Percentiles rank a stretch among this genome's conserved stretches.
phyloP scores from a whole-genome alignment of 2,888 invertebrate genomes.

The Desoria tigrina region DNA sequence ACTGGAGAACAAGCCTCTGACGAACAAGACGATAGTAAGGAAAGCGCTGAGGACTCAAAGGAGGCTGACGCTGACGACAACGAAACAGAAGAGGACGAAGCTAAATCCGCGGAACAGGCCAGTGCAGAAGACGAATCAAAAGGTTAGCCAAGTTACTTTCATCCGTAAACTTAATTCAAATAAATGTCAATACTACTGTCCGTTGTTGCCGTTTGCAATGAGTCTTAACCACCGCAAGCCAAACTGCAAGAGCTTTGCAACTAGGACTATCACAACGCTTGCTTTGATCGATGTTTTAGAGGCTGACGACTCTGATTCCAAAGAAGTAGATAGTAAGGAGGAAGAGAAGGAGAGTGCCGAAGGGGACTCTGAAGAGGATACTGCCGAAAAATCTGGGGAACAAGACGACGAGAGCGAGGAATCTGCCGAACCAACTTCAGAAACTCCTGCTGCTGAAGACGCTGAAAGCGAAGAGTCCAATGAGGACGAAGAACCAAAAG shows the following conservation, averaged over 20 bases:
- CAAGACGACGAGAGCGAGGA: conserved; percentile 3
- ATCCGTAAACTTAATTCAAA: too few relatives aligned
- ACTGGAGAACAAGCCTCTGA: conserved; percentile 57
- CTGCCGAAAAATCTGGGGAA: conserved; percentile 50
- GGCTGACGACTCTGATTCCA: conserved; percentile 28
- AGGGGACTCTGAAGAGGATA: conserved; percentile 45
- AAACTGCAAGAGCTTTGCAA: too few relatives aligned
- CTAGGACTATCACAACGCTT: too few relatives aligned
- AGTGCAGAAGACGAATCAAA: too few relatives aligned
- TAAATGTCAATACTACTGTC: too few relatives aligned
- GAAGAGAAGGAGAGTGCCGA: too few relatives aligned
- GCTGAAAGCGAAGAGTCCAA: neutral
- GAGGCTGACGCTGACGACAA: conserved; percentile 1
- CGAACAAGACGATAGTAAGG: conserved; percentile 10
- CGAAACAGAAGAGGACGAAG: conserved; percentile 24
- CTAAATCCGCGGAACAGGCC: neutral
- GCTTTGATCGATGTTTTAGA: conserved; percentile 43
- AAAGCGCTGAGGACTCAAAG: conserved; percentile 24
- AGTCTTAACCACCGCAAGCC: too few relatives aligned
- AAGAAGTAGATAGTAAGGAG: neutral
- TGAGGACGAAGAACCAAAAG: conserved; percentile 36
- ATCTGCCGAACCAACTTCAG: conserved; percentile 17
- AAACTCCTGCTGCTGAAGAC: neutral
- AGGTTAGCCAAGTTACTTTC: too few relatives aligned
- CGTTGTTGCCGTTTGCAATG: too few relatives aligned